Evolutionary conservation across 2,888 invertebrate genomes (phyloP).

Genomic region (Drosophila tripunctata): DNA sequence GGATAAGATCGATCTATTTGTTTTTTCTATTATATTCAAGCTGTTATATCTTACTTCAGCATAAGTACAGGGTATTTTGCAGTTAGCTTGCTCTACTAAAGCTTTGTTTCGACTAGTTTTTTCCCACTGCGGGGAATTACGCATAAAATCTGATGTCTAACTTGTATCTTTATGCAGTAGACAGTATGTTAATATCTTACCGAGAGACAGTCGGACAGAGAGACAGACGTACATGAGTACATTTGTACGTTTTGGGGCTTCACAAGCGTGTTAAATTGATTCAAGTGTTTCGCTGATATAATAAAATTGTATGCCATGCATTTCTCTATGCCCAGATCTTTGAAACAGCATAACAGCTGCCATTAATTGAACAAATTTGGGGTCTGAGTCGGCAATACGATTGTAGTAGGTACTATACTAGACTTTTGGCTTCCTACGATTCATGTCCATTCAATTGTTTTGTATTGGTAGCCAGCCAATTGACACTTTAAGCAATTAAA

Average conservation of each 20-base stretch:
- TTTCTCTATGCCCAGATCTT: conserved; percentile 42
- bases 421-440: no score
- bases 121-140: conserved; percentile 4
- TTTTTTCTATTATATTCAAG: no score
- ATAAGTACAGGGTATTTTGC: no score
- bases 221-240: no score
- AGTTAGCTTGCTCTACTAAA: no score
- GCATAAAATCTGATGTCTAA: background rate
- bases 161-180: no score
- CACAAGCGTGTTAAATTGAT: conserved; percentile 49
- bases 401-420: no score
- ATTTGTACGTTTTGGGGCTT: conserved; percentile 15
- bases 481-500: conserved; percentile 37
- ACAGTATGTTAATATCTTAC: no score
- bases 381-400: conserved; percentile 3
- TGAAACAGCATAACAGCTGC: conserved; percentile 16
- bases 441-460: conserved; percentile 43
- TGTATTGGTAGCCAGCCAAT: conserved; percentile 52
- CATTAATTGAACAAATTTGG: conserved; percentile 48
- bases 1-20: no score
- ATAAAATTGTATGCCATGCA: conserved; percentile 71
- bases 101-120: no score
- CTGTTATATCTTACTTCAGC: no score
- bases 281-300: conserved; percentile 59
- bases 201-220: no score